These are phyloP conservation scores for Percopsis transmontana DNA, from an alignment of 2,113 vertebrate genomes.

Conservation along the genomic window DNA sequence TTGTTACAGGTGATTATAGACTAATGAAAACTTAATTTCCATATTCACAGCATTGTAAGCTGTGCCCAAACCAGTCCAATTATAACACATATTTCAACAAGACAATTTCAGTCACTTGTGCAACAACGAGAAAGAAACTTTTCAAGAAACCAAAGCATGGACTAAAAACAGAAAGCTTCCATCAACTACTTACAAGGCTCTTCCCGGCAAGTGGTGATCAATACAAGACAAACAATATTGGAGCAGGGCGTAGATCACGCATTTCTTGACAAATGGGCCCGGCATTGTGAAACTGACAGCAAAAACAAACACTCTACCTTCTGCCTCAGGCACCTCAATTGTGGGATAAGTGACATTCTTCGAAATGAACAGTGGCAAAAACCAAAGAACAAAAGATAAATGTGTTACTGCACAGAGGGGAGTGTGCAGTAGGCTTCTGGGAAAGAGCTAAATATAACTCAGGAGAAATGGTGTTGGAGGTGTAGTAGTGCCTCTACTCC, in stretches of 20 bases:
- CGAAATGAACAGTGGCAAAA: constrained; percentile 61
- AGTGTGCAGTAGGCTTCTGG: constrained; percentile 12
- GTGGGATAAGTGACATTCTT: constrained; percentile 62
- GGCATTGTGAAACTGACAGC: constrained; percentile 63
- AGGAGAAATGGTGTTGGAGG: constrained; percentile 7
- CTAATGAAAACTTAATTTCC: no score
- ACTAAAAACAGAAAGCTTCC: constrained; percentile 45
- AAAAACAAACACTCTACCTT: constrained; percentile 64
- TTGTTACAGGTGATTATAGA: no score
- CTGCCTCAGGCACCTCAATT: constrained; percentile 40
- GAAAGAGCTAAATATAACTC: constrained; percentile 32
- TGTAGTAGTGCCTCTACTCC: background rate
- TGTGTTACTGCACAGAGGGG: constrained; percentile 39
- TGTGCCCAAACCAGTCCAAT: no score
- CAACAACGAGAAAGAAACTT: constrained; percentile 8
- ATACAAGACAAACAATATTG: constrained; percentile 61
- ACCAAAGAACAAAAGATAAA: constrained; percentile 62
- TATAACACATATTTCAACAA: no score
- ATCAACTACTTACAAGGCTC: constrained; percentile 59
- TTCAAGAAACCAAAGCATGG: constrained; percentile 37
- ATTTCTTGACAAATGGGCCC: constrained; percentile 67
- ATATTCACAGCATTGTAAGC: no score
- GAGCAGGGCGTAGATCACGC: constrained; percentile 46
- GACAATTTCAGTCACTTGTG: no score
- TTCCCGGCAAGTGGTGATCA: constrained; percentile 64